A percentile compares a stretch with the other conserved stretches of the same genome.
phyloP scores from a whole-genome alignment of 1,140 invertebrate genomes.

The Drosophila virilis region DNA sequence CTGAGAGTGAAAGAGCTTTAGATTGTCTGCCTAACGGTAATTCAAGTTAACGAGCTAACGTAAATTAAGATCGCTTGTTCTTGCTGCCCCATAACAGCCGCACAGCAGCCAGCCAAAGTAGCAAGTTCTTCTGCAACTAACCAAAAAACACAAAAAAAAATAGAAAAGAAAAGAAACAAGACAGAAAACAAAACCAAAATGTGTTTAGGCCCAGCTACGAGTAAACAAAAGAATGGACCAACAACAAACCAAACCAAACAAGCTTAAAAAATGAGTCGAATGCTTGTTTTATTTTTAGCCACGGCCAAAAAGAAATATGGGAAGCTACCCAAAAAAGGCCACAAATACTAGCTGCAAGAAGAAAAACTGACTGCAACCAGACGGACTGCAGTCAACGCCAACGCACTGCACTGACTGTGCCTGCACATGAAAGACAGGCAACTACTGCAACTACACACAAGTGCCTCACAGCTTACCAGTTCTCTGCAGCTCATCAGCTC shows the following conservation, averaged over 20 bases:
- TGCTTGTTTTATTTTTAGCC: constrained; percentile 69
- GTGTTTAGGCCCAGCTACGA: constrained; percentile 25
- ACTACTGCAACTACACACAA: constrained; percentile 24
- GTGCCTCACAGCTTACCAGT: constrained; percentile 15
- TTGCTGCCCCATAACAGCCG: constrained; percentile 29
- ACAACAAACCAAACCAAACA: constrained; percentile 2
- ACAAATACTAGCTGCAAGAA: constrained; percentile 17
- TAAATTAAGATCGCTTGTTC: constrained; percentile 83
- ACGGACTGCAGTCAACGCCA: constrained; percentile 72
- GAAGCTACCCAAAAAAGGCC: constrained; percentile 57
- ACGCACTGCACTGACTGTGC: constrained; percentile 57
- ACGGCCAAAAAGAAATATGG: constrained; percentile 40
- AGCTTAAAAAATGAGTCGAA: constrained; percentile 46
- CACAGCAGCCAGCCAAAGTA: constrained; percentile 40
- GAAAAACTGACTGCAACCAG: constrained; percentile 27
- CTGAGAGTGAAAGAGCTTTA: constrained; percentile 52
- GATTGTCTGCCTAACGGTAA: constrained; percentile 66
- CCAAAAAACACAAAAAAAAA: constrained; percentile 5
- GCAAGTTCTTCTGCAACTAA: constrained; percentile 52
- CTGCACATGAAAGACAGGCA: constrained; percentile 41
- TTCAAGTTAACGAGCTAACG: constrained; percentile 81
- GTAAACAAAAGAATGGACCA: constrained; percentile 24
- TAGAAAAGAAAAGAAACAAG: constrained; percentile 10
- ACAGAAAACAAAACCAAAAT: constrained; percentile 47
- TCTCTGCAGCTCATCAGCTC: constrained; percentile 27